These are phyloP conservation scores for Bellardia pandia DNA, from an alignment of 2,888 invertebrate species.

Conservation along the genomic window DNA sequence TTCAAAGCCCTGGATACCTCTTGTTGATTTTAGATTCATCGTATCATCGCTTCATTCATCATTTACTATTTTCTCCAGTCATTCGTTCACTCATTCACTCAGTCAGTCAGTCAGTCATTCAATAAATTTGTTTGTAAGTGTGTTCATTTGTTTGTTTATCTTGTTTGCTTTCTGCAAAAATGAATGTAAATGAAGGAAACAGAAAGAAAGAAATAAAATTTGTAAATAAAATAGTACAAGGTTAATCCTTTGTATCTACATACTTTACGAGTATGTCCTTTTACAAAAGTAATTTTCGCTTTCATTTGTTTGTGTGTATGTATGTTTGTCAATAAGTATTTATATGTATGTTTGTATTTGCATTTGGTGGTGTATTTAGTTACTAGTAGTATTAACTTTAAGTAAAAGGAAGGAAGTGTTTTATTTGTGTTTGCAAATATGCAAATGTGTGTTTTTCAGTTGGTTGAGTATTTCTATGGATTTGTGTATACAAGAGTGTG, in stretches of 20 bases:
- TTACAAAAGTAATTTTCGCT: not conserved
- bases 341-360: not conserved
- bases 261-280: constrained; percentile 41
- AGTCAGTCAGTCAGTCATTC: not conserved
- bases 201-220: constrained; percentile 43
- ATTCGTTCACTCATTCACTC: not conserved
- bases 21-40: constrained; percentile 34
- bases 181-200: constrained; percentile 40
- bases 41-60: constrained; percentile 49
- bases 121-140: constrained; percentile 27
- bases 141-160: constrained; percentile 32
- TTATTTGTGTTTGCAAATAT: constrained; percentile 38
- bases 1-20: constrained; percentile 6
- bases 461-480: not conserved
- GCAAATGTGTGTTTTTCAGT: not conserved
- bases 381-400: not conserved
- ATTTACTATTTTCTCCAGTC: constrained; percentile 30
- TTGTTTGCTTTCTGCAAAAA: constrained; percentile 33
- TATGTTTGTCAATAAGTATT: not conserved
- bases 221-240: constrained; percentile 66
- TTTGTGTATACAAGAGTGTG: not conserved
- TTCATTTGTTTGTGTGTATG: not conserved
- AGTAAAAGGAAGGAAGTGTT: constrained; percentile 43
- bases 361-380: not conserved
- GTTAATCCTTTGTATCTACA: constrained; percentile 62